These are phyloP conservation scores for Apis dorsata DNA, from an alignment of 1,140 invertebrate species.

Conservation along the genomic window DNA sequence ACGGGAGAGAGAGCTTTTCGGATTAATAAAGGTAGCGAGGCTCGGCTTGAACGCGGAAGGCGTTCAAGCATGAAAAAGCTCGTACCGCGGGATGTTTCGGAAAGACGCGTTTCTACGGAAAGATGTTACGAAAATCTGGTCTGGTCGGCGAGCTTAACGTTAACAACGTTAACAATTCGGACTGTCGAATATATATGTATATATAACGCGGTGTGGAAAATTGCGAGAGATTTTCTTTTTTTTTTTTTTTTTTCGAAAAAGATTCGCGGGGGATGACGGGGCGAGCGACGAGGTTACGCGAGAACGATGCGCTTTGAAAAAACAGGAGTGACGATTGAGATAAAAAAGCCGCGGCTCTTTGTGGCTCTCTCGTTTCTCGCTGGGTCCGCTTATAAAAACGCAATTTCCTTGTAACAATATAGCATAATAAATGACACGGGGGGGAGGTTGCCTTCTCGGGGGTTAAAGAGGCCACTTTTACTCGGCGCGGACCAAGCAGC, in stretches of 20 bases:
- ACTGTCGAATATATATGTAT: background rate
- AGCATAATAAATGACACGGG: slow-evolving; percentile 76
- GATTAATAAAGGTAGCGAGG: slow-evolving; percentile 55
- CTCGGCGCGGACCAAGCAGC: slow-evolving; percentile 58
- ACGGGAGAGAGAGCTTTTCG: slow-evolving; percentile 36
- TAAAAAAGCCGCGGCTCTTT: slow-evolving; percentile 38
- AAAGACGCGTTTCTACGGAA: slow-evolving; percentile 4
- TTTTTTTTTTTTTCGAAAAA: background rate
- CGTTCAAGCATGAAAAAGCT: slow-evolving; percentile 40
- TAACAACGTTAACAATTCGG: background rate
- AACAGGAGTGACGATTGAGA: slow-evolving; percentile 13
- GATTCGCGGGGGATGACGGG: background rate
- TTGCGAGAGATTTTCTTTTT: background rate
- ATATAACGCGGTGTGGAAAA: background rate
- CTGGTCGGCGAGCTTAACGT: no score
- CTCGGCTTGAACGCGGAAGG: slow-evolving; percentile 31
- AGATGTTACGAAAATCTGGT: slow-evolving; percentile 13
- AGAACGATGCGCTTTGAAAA: background rate
- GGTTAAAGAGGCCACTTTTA: slow-evolving; percentile 68
- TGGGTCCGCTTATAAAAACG: slow-evolving; percentile 75
- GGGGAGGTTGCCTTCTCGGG: slow-evolving; percentile 60
- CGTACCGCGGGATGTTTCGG: slow-evolving; percentile 38
- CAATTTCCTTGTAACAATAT: slow-evolving; percentile 80
- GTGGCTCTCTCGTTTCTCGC: slow-evolving; percentile 43
- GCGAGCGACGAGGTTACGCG: background rate